Evolutionary conservation across 2,797 vertebrate species (phyloP).

Genomic region (Balearica regulorum): DNA sequence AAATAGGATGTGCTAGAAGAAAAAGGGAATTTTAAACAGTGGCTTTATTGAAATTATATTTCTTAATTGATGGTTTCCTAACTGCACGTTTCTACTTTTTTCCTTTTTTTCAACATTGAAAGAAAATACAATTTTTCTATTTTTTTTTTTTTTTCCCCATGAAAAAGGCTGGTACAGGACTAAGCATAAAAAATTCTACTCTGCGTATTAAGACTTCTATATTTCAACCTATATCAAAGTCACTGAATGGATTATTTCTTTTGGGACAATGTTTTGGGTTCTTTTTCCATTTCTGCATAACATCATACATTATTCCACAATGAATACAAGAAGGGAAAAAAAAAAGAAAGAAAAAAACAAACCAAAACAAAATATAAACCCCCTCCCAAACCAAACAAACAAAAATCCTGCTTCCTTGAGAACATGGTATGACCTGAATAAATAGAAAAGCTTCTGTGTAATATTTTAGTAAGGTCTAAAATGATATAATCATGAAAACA

Average conservation of each 20-base stretch:
- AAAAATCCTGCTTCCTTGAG: neutral
- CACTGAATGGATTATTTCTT: neutral
- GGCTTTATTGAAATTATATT: neutral
- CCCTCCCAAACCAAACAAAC: fast-evolving
- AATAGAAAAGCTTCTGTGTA: neutral
- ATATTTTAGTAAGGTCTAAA: neutral
- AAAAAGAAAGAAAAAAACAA: neutral
- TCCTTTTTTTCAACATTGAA: neutral
- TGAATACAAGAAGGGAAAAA: neutral
- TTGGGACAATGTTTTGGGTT: neutral
- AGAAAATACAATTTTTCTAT: neutral
- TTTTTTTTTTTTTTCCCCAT: too few species aligned
- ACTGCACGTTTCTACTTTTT: neutral
- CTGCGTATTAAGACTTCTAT: neutral
- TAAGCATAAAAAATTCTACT: neutral
- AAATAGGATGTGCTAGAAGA: neutral
- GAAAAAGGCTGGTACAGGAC: neutral
- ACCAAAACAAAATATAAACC: too few species aligned
- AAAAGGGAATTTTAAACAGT: neutral
- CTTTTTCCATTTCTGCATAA: neutral
- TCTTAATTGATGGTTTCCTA: neutral
- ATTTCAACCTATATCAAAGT: neutral
- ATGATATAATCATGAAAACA: neutral
- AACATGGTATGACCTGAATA: neutral
- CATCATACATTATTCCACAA: neutral